A percentile compares a stretch with the other conserved stretches of the same genome.
Conservation (phyloP, 2,113 vertebrate species). For the Hipposideros armiger region DNA sequence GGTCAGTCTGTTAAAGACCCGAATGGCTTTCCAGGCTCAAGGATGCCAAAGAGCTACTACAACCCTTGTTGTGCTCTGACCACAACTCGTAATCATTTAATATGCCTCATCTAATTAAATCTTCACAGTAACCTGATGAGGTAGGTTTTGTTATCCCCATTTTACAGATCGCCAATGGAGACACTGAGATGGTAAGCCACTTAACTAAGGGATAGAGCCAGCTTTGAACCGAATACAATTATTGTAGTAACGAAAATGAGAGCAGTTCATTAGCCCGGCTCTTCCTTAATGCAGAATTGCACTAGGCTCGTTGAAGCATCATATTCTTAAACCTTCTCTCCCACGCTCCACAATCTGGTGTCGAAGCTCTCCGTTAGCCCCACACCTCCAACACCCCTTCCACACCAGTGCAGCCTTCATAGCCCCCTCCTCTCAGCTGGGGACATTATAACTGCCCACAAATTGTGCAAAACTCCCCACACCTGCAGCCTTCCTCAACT, state of each 20-base stretch:
- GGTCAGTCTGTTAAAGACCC: neutral
- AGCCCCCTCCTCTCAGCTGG: neutral
- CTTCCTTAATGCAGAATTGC: neutral
- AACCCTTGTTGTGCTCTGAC: fast-evolving
- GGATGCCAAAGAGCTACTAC: fast-evolving
- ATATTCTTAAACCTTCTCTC: neutral
- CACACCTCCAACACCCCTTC: fast-evolving
- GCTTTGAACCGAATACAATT: neutral
- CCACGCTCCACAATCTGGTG: neutral
- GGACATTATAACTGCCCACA: neutral
- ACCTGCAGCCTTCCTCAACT: neutral
- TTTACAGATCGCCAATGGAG: neutral
- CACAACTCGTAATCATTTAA: neutral
- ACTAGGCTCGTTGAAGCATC: neutral
- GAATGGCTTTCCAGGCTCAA: neutral
- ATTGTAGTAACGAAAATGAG: neutral
- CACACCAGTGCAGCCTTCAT: neutral
- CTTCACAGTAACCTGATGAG: neutral
- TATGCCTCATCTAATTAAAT: neutral
- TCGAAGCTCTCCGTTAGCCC: neutral
- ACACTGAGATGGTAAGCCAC: neutral
- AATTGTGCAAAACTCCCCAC: neutral
- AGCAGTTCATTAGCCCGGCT: neutral
- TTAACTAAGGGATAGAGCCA: neutral
- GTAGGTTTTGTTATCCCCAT: neutral